Conservation (phyloP, 2,797 vertebrate genomes). For the Argentina silus region DNA sequence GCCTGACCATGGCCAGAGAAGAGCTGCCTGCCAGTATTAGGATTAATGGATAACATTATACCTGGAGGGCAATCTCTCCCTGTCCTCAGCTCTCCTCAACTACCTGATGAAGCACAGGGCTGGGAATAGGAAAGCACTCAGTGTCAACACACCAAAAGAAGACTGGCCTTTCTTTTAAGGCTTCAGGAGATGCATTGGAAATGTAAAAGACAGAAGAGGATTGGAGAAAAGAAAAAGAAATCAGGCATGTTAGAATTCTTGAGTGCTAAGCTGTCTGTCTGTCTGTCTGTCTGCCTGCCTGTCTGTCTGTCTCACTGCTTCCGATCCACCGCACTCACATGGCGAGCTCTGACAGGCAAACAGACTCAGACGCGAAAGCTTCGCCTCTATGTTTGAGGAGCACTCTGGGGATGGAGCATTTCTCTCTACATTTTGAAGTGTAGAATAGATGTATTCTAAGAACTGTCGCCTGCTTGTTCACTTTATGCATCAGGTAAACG, state of each 20-base stretch:
- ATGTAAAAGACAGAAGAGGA: constrained; percentile 65
- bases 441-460: constrained; percentile 54
- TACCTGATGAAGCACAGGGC: constrained; percentile 40
- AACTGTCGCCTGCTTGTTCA: constrained; percentile 56
- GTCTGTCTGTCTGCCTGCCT: constrained; percentile 56
- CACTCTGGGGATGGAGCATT: constrained; percentile 54
- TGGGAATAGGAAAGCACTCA: constrained; percentile 55
- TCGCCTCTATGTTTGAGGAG: constrained; percentile 54
- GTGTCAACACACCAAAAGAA: constrained; percentile 36
- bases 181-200: constrained; percentile 67
- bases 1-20: constrained; percentile 8
- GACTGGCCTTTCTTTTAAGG: constrained; percentile 58
- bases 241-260: constrained; percentile 63
- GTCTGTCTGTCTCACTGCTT: constrained; percentile 59
- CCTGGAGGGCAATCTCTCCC: constrained; percentile 22
- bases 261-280: constrained; percentile 60
- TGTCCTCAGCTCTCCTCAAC: constrained; percentile 27
- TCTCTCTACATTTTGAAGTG: constrained; percentile 66
- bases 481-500: constrained; percentile 49
- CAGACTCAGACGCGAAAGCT: constrained; percentile 56
- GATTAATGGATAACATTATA: constrained; percentile 35
- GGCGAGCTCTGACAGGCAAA: constrained; percentile 62
- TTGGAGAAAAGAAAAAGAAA: constrained; percentile 61
- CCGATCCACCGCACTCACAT: constrained; percentile 12
- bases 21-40: constrained; percentile 20